Base-by-base conservation (phyloP, 2,888 invertebrate species). In the Trichogramma dendrolimi region DNA sequence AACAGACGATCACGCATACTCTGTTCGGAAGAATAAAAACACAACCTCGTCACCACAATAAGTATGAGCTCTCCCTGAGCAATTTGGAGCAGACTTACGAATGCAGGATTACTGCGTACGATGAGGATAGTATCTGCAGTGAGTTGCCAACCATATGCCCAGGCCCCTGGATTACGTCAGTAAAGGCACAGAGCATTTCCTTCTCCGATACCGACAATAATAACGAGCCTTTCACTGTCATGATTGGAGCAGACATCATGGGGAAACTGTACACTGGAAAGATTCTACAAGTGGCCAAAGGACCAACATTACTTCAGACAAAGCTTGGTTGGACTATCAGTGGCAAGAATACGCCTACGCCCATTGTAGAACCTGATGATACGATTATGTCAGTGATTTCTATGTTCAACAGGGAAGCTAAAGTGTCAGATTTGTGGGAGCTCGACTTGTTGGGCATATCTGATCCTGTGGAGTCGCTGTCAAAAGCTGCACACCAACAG, bases 391-490 rank as follows among this genome's bases (percentile, higher is more conserved):
- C 57, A 11, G 27, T 55, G 4, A 49, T 55, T 4, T 60, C 67
- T 1, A 65, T 68, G 68, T 60, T 67, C 50, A 57, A 41, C 14
- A 58, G 51, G 46, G 61, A 64, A 42, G 62, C 63, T 39, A 53
- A 62, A 7, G 64, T 72, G 6, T 64, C 67, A 6, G 67, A 72
- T 11, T 63, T 74, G 47, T 75, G 74, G 74, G 58, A 65, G 8
- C 58, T 75, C 4, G 73, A 74, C 39, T 65, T 67, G 5, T 54
- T 73, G 8, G 74, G 72, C 1, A 73, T 73, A n/a, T 67, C 43
- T 10, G 71, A 73, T 56, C 72, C 72, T 4, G 58, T 65, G 0
- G 67, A 68, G 49, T 70, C 43, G 6, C 67, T 67, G 54, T 54
- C 68, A 1, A 67, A 64, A 56, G 62, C 67, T 39, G 66, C 66